Percentiles rank a stretch among this genome's conserved stretches.
These are phyloP conservation scores for Lottia gigantea DNA, from an alignment of 2,888 invertebrate genomes.

Conservation along the genomic window DNA sequence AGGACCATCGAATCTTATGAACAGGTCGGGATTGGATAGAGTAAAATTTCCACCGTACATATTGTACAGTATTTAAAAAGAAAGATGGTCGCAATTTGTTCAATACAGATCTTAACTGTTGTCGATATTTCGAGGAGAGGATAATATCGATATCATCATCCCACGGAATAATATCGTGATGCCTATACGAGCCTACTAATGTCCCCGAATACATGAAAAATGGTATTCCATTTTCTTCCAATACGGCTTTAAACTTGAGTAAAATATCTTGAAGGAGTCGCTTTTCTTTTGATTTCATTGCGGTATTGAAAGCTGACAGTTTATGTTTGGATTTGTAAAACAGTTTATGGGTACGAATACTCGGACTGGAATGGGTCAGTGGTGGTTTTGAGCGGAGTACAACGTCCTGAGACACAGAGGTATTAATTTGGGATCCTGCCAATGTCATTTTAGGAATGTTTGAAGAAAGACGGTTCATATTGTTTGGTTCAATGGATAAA, in stretches of 20 bases:
- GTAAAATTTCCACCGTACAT: slow-evolving; percentile 32
- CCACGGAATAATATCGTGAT: slow-evolving; percentile 42
- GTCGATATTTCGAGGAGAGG: slow-evolving; percentile 22
- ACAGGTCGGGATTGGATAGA: slow-evolving; percentile 24
- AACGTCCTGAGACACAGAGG: no score
- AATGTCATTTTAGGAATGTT: no score
- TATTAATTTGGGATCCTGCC: no score
- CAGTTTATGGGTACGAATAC: no score
- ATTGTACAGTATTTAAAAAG: slow-evolving; percentile 19
- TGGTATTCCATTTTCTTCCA: slow-evolving; percentile 17
- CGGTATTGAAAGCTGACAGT: not conserved
- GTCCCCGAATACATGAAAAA: slow-evolving; percentile 40
- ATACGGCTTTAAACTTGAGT: slow-evolving; percentile 16
- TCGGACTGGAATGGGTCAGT: no score
- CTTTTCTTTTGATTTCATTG: slow-evolving; percentile 14
- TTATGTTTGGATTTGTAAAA: no score
- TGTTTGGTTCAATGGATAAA: no score
- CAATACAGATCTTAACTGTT: slow-evolving; percentile 11
- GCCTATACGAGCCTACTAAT: slow-evolving; percentile 39
- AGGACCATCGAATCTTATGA: slow-evolving; percentile 27
- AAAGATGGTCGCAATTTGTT: slow-evolving; percentile 21
- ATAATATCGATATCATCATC: slow-evolving; percentile 41
- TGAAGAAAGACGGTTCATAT: no score
- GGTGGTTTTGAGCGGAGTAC: no score
- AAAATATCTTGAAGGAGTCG: slow-evolving; percentile 17